Evolutionary conservation across 1,140 invertebrate genomes (phyloP), one percentile per base, ranked within the genome.

Genomic region (Cryptotermes secundus): DNA sequence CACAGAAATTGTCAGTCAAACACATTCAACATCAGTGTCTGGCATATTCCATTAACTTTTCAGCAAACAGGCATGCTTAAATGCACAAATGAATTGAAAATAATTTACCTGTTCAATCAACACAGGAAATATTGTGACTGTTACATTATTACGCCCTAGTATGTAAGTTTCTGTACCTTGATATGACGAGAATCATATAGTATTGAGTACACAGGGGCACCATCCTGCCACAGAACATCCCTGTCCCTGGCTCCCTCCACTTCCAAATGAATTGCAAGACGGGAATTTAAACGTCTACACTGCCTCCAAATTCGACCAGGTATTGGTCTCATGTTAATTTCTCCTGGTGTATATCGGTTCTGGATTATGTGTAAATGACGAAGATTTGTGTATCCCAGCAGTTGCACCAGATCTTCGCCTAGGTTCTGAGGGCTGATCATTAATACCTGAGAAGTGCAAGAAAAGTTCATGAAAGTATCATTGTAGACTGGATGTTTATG

Each of bases 401-500:
- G 87, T 84, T 94, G 91, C 14, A 97, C 87, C 0, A 96, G 90
- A 88, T 97, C 96, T 85, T 96, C 94, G 81, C 94, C 93, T 26
- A 97, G 89, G 89, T 96, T 96, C 89, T 97, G 96, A 0, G 96
- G 95, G 87, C 95, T 95, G 34, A 97, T 93, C 4, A 93, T 92
- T 59, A 97, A 88, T 81, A 92, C 92, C 91, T 95, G 87, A 12
- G 36, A 49, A 45, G 14, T 31, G 19, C 35, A 82, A 49, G 2
- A 38, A 82, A 34, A 81, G n/a, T 45, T 36, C 19, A 45, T 22
- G 14, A 22, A 49, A 49, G 19, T 49, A 19, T 22, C 45, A 1
- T 14, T 49, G 45, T 49, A 19, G 45, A 49, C 16, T 19, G 19
- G 45, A 72, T 72, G n/a, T 72, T 72, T 59, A 24, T 22, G 19